Evolutionary conservation across 2,113 vertebrate genomes (phyloP), one percentile per base, ranked within the genome.

Genomic region (Poeciliopsis turrubarensis): DNA sequence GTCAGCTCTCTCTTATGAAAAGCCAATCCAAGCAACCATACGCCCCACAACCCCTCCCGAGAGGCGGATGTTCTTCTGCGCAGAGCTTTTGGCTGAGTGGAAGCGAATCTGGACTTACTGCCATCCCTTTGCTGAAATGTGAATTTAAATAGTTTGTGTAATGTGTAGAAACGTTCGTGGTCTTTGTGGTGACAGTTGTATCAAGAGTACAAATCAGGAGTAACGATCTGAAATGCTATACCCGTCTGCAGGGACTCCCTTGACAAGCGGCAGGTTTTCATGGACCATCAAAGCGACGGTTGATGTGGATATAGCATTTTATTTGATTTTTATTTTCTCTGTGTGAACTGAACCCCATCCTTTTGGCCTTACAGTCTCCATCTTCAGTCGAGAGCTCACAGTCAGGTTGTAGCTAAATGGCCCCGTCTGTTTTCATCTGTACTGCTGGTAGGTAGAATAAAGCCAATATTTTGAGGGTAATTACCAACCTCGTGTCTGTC

Each of bases 371-470:
- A 83, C 83, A 83, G 79, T 89, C 79, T 68, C 69, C n/a, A 69
- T 89, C 78, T 73, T 71, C 31, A 65, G 70, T 77, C 65, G 68
- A 74, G 54, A 47, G 74, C 73, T 78, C 82, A 67, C 75, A 57
- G 81, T 87, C 82, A 72, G 85, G 84, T 83, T 87, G 86, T 86
- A 90, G 91, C 88, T 82, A 51, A 75, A 73, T 80, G 63, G 72
- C 76, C 77, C 69, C 60, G 22, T 82, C 62, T 89, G 83, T 88
- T 86, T 78, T 79, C 85, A 68, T 86, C 70, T 91, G 88, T 89
- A 84, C 72, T 84, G 85, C 81, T 90, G 87, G 90, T 91, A 87
- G 91, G 75, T 89, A 89, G 86, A 90, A 89, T 92, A 92, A 91
- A 87, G 83, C 77, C 82, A 75, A 81, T 31, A 5, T 89, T 80